These are phyloP conservation scores for Palythoa grandis DNA, from an alignment of 92 coral and sea anemone species.

Conservation along the genomic window DNA sequence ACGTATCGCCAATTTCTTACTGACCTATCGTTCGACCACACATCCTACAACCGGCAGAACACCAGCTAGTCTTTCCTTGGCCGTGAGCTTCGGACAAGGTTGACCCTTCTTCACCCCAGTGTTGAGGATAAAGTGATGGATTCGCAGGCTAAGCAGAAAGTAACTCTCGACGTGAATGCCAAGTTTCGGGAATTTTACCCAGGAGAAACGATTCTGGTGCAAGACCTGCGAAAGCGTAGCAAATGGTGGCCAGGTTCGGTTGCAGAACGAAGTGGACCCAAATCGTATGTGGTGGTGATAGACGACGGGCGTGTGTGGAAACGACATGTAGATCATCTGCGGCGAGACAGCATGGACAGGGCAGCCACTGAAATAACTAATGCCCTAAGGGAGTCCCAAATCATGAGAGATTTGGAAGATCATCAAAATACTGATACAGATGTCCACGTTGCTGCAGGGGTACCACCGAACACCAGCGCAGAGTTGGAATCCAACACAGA, in stretches of 20 bases:
- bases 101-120: constrained; percentile 35
- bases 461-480: not conserved
- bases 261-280: constrained; percentile 29
- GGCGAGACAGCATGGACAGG: constrained; percentile 25
- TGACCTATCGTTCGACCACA: constrained; percentile 41
- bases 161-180: constrained; percentile 26
- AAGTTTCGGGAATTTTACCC: constrained; percentile 46
- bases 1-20: constrained; percentile 31
- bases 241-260: constrained; percentile 45
- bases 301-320: constrained; percentile 54
- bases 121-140: constrained; percentile 43
- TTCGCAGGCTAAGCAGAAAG: constrained; percentile 54
- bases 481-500: too few species aligned
- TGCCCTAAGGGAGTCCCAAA: not conserved
- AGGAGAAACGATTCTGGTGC: constrained; percentile 38
- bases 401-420: not conserved
- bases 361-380: not conserved
- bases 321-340: constrained; percentile 31
- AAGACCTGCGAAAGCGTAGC: constrained; percentile 27
- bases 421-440: not conserved
- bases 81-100: constrained; percentile 33
- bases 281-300: constrained; percentile 42
- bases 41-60: constrained; percentile 54
- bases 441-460: not conserved
- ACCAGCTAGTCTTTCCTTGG: constrained; percentile 51